These are phyloP conservation scores for Drosophila sproati DNA, from an alignment of 1,140 invertebrate genomes.

Conservation along the genomic window DNA sequence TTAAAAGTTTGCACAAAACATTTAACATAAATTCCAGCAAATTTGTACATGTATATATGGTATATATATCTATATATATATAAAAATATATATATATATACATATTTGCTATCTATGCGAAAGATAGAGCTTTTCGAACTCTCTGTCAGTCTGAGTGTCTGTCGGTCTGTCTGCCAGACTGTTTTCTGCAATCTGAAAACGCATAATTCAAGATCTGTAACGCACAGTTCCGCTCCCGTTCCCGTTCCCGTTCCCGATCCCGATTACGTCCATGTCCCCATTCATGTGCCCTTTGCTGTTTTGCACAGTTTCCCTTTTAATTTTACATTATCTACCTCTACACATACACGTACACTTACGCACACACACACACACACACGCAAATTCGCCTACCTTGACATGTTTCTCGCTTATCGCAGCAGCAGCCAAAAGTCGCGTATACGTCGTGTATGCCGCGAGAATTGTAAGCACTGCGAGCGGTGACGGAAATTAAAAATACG, in stretches of 20 bases:
- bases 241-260: constrained; percentile 28
- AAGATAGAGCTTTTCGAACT: constrained; percentile 48
- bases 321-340: constrained; percentile 78
- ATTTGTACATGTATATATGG: constrained; percentile 35
- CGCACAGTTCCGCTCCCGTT: constrained; percentile 74
- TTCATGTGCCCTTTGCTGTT: constrained; percentile 51
- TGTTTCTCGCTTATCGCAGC: constrained; percentile 75
- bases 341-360: constrained; percentile 42
- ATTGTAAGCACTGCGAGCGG: constrained; percentile 44
- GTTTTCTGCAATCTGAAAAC: constrained; percentile 65
- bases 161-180: constrained; percentile 13
- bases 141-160: constrained; percentile 10
- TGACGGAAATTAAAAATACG: constrained; percentile 83
- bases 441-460: constrained; percentile 38
- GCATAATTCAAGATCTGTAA: constrained; percentile 80
- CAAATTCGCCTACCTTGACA: constrained; percentile 67
- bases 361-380: constrained; percentile 26
- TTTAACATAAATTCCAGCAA: constrained; percentile 71
- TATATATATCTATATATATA: constrained; percentile 2
- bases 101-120: constrained; percentile 53
- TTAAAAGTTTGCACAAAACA: constrained; percentile 78
- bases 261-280: constrained; percentile 29
- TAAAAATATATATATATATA: constrained; percentile 31
- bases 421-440: constrained; percentile 58
- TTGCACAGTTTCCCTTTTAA: constrained; percentile 81